A percentile compares a stretch with the other conserved stretches of the same genome.
phyloP scores from a whole-genome alignment of 2,888 invertebrate species.

The Eupithecia abbreviata region DNA sequence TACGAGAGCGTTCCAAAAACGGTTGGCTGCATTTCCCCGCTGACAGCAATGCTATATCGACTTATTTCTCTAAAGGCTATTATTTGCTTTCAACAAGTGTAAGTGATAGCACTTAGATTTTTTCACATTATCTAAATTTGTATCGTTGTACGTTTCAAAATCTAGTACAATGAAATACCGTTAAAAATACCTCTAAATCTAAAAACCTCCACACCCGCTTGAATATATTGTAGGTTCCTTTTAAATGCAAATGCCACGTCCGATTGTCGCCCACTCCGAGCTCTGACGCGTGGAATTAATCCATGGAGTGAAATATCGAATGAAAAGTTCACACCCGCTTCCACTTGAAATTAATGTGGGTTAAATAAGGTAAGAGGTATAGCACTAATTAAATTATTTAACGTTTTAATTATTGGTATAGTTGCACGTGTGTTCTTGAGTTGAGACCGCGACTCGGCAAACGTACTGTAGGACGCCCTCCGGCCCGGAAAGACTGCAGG shows the following conservation, averaged over 20 bases:
- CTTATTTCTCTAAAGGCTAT: background rate
- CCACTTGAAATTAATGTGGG: slow-evolving; percentile 5
- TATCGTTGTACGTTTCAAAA: background rate
- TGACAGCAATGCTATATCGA: background rate
- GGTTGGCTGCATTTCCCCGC: too few species aligned
- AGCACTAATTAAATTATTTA: background rate
- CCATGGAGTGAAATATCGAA: slow-evolving; percentile 18
- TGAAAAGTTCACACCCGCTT: slow-evolving; percentile 23
- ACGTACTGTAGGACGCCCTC: too few species aligned
- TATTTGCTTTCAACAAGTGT: background rate
- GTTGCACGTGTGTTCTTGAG: too few species aligned
- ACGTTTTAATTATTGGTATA: background rate
- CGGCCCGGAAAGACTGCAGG: too few species aligned
- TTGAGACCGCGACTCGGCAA: too few species aligned
- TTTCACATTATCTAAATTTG: background rate
- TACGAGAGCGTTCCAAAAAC: too few species aligned
- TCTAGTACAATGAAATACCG: background rate
- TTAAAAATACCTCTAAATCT: background rate
- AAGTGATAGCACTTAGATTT: background rate
- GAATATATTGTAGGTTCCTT: slow-evolving; percentile 24
- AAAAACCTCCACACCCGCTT: slow-evolving; percentile 16
- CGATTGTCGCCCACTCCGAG: slow-evolving; percentile 21
- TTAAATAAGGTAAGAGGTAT: background rate
- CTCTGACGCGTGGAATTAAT: slow-evolving; percentile 25
- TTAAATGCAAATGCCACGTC: slow-evolving; percentile 30